Conservation (phyloP, 2,113 vertebrate genomes). For the Pogonocichla stellata region DNA sequence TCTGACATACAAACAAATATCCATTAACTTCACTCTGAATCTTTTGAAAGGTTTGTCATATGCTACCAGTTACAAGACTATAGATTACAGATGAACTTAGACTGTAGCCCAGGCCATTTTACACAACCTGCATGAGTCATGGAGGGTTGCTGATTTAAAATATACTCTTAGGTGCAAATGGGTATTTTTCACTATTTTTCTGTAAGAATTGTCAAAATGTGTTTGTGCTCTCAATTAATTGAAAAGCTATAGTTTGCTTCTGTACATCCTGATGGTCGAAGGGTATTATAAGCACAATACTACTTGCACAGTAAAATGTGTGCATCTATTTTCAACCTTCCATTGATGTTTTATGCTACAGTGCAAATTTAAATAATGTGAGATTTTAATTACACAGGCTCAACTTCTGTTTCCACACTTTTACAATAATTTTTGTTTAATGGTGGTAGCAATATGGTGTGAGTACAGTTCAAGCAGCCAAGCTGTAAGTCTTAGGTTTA, state of each 20-base stretch:
- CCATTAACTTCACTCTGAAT: not conserved
- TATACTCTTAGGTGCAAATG: not conserved
- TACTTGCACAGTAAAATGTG: not conserved
- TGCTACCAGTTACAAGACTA: not conserved
- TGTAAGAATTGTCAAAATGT: not conserved
- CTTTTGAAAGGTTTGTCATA: not conserved
- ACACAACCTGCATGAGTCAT: not conserved
- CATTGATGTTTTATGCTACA: not conserved
- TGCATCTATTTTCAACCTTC: not conserved
- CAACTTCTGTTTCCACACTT: not conserved
- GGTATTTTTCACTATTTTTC: not conserved
- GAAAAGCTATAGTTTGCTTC: not conserved
- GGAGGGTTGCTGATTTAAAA: not conserved
- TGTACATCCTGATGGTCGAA: not conserved
- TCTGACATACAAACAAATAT: not conserved
- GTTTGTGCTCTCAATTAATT: not conserved
- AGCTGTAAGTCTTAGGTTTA: constrained; percentile 8
- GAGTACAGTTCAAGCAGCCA: not conserved
- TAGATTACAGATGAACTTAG: not conserved
- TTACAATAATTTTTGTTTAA: not conserved
- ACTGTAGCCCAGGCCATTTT: not conserved
- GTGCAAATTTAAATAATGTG: not conserved
- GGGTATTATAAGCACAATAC: not conserved
- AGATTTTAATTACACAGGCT: constrained; percentile 29
- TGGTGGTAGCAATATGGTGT: not conserved